Conservation (phyloP, 2,113 vertebrate species). For the Barbus barbus region DNA sequence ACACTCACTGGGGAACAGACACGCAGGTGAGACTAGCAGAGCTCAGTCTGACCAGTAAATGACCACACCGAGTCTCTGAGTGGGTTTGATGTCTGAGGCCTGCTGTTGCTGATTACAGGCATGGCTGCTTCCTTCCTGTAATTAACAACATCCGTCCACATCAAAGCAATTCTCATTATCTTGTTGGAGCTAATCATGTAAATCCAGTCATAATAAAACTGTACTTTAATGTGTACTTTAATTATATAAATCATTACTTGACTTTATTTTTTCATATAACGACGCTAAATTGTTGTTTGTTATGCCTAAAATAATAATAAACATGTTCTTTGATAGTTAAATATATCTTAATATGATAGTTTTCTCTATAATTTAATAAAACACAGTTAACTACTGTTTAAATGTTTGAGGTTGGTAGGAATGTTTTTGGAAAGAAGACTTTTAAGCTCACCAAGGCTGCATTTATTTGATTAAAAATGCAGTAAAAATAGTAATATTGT, state of each 20-base stretch:
- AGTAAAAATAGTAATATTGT: neutral
- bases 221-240: neutral
- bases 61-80: neutral
- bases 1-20: conserved; percentile 77
- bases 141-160: conserved; percentile 27
- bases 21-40: conserved; percentile 65
- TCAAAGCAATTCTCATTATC: neutral
- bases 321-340: neutral
- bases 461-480: neutral
- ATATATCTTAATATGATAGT: neutral
- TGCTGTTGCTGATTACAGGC: conserved; percentile 42
- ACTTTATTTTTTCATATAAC: neutral
- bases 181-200: neutral
- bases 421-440: neutral
- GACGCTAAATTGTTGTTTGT: neutral
- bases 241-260: neutral
- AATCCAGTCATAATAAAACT: neutral
- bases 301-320: neutral
- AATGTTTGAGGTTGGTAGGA: neutral
- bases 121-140: conserved; percentile 61
- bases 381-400: neutral
- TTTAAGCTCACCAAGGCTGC: neutral
- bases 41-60: too few species aligned
- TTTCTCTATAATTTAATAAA: neutral
- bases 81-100: conserved; percentile 27